Evolutionary conservation across 2,888 invertebrate species (phyloP).

Genomic region (Machimus atricapillus): DNA sequence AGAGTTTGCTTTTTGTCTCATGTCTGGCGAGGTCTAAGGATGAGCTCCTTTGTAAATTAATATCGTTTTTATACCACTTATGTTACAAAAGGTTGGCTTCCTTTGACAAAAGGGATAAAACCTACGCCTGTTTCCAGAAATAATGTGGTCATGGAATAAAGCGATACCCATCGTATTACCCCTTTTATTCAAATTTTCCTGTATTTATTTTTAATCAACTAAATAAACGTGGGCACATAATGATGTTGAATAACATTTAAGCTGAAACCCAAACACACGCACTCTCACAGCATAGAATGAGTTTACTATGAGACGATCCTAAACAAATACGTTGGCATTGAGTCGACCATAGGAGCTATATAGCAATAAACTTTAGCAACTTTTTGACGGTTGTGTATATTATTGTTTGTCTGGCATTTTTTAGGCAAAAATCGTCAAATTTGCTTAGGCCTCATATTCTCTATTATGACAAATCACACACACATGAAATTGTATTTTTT

Average conservation of each 20-base stretch:
- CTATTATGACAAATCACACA: background rate
- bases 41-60: background rate
- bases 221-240: background rate
- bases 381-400: background rate
- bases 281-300: background rate
- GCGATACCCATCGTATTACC: background rate
- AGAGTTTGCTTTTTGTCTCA: background rate
- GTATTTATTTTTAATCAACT: background rate
- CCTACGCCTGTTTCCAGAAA: background rate
- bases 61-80: background rate
- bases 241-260: background rate
- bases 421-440: background rate
- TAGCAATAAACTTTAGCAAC: background rate
- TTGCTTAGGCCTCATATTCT: background rate
- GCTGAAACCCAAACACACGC: background rate
- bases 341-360: background rate
- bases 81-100: background rate
- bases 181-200: background rate
- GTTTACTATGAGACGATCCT: background rate
- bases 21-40: background rate
- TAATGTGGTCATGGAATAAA: background rate
- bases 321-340: background rate
- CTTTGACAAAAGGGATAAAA: background rate
- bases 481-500: background rate
- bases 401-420: background rate